Percentiles rank a stretch among this genome's conserved stretches.
phyloP scores from a whole-genome alignment of 2,888 invertebrate species.

The Dysmachus trigonus region DNA sequence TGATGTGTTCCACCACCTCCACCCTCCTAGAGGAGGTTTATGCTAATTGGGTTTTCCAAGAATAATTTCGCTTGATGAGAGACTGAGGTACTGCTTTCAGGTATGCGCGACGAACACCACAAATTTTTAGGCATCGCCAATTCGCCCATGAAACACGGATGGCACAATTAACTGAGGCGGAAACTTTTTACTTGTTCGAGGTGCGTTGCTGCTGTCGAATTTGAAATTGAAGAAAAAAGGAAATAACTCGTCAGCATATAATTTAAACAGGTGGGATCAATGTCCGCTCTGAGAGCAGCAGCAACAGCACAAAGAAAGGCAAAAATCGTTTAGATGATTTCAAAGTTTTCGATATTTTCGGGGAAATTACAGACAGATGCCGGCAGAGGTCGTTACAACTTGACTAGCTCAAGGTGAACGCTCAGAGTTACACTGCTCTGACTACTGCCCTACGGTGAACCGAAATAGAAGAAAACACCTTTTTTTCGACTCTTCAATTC shows the following conservation, averaged over 20 bases:
- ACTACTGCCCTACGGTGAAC: background rate
- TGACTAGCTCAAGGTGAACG: background rate
- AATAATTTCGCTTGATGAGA: background rate
- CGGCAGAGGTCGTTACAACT: background rate
- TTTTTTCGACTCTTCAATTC: too few species aligned
- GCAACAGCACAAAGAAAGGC: background rate
- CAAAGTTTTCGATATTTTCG: background rate
- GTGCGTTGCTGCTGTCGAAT: slow-evolving; percentile 1
- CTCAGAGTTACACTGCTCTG: background rate
- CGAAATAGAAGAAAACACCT: background rate
- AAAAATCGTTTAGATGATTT: background rate
- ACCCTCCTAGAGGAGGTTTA: background rate
- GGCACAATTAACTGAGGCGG: slow-evolving; percentile 1
- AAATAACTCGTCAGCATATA: background rate
- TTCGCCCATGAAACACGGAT: background rate
- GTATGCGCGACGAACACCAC: background rate
- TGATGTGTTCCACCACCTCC: background rate
- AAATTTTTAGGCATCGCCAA: background rate
- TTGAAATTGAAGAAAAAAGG: background rate
- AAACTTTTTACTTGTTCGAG: background rate
- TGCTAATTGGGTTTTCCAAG: background rate
- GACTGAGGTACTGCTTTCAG: background rate
- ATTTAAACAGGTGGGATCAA: background rate
- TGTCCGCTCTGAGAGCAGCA: background rate
- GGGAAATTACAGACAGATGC: background rate